These are phyloP conservation scores for Lysandra bellargus DNA, from an alignment of 2,888 invertebrate genomes.

Conservation along the genomic window DNA sequence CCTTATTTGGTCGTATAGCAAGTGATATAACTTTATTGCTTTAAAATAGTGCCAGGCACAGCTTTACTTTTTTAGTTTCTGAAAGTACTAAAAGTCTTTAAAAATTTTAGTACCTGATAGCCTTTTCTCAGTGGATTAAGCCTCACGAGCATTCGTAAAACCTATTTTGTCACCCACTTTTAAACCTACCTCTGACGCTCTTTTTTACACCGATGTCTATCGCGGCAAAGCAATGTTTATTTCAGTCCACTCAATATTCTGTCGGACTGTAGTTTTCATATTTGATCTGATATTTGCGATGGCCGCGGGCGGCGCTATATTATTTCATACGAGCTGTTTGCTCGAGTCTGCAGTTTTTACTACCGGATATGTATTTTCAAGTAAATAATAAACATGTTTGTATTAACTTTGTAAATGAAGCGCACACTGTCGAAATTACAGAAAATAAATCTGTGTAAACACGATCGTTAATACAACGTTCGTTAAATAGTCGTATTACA, in stretches of 20 bases:
- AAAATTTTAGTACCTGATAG: too few relatives aligned
- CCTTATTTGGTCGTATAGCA: not conserved
- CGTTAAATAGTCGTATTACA: not conserved
- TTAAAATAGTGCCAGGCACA: not conserved
- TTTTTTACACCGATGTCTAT: not conserved
- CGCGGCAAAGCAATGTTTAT: conserved; percentile 6
- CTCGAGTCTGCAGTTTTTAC: not conserved
- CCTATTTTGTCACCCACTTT: too few relatives aligned
- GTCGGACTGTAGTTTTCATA: not conserved
- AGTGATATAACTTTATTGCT: not conserved
- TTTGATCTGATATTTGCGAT: conserved; percentile 20
- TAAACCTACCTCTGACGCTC: not conserved
- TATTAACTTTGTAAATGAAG: conserved; percentile 10
- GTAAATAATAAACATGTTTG: not conserved
- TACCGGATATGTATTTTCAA: conserved; percentile 5
- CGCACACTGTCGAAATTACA: not conserved
- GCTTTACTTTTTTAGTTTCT: too few relatives aligned
- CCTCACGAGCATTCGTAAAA: too few relatives aligned
- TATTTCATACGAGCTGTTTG: conserved; percentile 4
- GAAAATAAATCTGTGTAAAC: not conserved
- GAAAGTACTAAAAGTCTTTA: too few relatives aligned
- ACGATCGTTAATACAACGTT: not conserved
- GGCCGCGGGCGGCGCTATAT: not conserved
- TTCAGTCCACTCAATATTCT: conserved; percentile 3
- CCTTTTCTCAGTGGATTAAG: too few relatives aligned